A percentile compares a stretch with the other conserved stretches of the same genome.
Conservation (phyloP, 1,140 invertebrate species). For the Drosophila arawakana region DNA sequence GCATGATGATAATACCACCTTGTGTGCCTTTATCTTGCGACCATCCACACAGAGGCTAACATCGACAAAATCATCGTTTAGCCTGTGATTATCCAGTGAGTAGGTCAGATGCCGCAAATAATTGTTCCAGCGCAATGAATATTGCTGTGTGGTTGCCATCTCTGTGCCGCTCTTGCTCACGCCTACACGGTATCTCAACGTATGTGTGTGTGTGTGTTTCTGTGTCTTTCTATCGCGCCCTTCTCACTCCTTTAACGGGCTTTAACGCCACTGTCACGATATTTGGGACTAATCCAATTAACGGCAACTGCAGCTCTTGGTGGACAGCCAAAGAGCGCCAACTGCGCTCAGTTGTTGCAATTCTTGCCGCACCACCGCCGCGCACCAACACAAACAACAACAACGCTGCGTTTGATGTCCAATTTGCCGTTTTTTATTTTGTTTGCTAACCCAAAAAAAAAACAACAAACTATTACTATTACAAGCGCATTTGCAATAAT, state of each 20-base stretch:
- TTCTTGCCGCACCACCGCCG: neutral
- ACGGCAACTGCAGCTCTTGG: constrained; percentile 26
- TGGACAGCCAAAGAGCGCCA: constrained; percentile 27
- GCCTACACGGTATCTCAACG: neutral
- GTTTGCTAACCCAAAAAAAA: neutral
- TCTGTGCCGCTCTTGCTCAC: constrained; percentile 6
- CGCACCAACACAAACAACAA: neutral
- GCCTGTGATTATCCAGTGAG: constrained; percentile 91
- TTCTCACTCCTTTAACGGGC: neutral
- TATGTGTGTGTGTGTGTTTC: neutral
- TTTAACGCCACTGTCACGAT: neutral
- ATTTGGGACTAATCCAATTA: constrained; percentile 49
- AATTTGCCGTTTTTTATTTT: constrained; percentile 12
- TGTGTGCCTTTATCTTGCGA: constrained; percentile 92
- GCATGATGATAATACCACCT: constrained; percentile 93
- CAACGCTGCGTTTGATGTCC: neutral
- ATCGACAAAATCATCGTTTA: constrained; percentile 93
- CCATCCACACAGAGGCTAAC: constrained; percentile 94
- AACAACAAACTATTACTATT: neutral
- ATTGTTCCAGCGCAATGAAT: constrained; percentile 91
- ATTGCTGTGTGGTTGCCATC: constrained; percentile 87
- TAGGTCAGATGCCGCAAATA: constrained; percentile 90
- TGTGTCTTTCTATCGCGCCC: neutral
- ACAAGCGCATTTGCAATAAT: neutral
- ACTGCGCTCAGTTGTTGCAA: constrained; percentile 11